Evolutionary conservation across 2,797 vertebrate species (phyloP).

Genomic region (Holocentrus rufus): DNA sequence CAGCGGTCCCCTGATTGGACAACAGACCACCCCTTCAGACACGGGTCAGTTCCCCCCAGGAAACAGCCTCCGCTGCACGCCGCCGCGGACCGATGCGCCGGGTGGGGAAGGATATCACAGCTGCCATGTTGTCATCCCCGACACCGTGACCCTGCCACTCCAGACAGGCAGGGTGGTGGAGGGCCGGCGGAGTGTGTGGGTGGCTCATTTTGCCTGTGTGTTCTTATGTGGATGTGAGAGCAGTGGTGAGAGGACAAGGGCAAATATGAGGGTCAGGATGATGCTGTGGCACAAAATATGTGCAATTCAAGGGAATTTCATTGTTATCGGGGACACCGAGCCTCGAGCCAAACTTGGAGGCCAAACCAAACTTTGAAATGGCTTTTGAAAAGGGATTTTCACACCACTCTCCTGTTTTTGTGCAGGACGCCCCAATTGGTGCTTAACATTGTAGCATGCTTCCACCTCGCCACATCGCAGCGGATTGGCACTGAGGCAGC

Average conservation of each 20-base stretch:
- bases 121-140: conserved; percentile 76
- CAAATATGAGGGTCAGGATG: conserved; percentile 3
- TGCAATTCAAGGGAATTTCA: conserved; percentile 15
- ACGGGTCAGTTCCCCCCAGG: conserved; percentile 78
- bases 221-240: background rate
- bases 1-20: conserved; percentile 75
- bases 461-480: too few relatives aligned
- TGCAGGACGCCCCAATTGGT: too few relatives aligned
- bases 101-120: conserved; percentile 63
- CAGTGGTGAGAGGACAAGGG: conserved; percentile 5
- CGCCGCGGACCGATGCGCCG: conserved; percentile 39
- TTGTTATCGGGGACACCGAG: background rate
- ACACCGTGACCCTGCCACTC: conserved; percentile 72
- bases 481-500: too few relatives aligned
- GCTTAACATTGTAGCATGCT: too few relatives aligned
- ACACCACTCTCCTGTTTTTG: too few relatives aligned
- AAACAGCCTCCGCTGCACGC: conserved; percentile 60
- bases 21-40: conserved; percentile 77
- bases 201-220: conserved; percentile 23
- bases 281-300: conserved; percentile 33
- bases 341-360: conserved; percentile 5
- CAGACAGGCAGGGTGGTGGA: conserved; percentile 57
- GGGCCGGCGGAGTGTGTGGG: conserved; percentile 44
- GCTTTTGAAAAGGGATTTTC: too few relatives aligned
- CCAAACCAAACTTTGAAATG: background rate